Conservation (phyloP, 2,113 vertebrate genomes). For the Haemorhous mexicanus region DNA sequence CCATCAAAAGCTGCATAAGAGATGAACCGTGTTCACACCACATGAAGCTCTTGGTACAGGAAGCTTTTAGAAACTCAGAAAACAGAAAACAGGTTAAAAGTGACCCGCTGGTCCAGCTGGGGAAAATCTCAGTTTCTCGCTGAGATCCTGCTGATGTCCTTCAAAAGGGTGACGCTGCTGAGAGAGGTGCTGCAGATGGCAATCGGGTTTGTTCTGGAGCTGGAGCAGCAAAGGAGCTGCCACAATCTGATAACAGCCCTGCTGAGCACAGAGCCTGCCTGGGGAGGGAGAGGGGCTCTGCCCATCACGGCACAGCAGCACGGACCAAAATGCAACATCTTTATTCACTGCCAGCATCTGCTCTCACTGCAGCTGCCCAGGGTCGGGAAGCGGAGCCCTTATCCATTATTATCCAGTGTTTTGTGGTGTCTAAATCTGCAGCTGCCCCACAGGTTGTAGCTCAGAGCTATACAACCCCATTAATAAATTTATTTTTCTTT, state of each 20-base stretch:
- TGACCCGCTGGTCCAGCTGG: background rate
- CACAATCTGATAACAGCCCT: background rate
- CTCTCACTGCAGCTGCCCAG: background rate
- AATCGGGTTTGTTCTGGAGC: background rate
- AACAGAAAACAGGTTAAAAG: background rate
- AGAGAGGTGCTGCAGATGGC: background rate
- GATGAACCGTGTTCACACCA: background rate
- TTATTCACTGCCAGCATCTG: background rate
- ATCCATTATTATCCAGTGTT: background rate
- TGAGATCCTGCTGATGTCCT: background rate
- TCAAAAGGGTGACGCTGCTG: rapidly evolving
- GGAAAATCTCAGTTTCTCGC: background rate
- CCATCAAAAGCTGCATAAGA: background rate
- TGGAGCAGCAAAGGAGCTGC: rapidly evolving
- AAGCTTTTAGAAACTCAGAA: background rate
- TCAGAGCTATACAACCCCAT: background rate
- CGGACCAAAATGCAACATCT: rapidly evolving
- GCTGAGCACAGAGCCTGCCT: background rate
- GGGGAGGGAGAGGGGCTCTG: background rate
- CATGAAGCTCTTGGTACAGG: background rate
- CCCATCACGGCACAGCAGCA: background rate
- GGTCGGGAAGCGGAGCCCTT: rapidly evolving
- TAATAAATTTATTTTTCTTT: too few species aligned
- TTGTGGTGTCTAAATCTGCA: background rate
- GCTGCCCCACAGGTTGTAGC: background rate